These are phyloP conservation scores for Leptinotarsa rubiginosa DNA, from an alignment of 2,888 invertebrate species.

Conservation along the genomic window DNA sequence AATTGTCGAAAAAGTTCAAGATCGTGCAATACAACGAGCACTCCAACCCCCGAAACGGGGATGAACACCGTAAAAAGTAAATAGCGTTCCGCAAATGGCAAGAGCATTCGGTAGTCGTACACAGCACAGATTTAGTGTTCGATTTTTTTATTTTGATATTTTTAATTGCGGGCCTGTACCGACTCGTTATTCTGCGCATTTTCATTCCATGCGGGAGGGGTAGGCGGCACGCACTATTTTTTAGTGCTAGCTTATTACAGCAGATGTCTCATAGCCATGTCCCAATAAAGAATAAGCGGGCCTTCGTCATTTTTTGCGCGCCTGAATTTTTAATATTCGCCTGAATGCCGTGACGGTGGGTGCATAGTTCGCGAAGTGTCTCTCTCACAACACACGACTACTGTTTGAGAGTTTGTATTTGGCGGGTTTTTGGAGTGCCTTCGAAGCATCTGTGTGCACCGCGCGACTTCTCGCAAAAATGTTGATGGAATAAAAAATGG, in stretches of 20 bases:
- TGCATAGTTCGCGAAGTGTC: constrained; percentile 42
- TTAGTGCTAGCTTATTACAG: constrained; percentile 75
- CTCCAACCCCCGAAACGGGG: constrained; percentile 17
- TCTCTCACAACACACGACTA: constrained; percentile 31
- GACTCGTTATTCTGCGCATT: constrained; percentile 72
- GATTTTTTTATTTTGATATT: constrained; percentile 69
- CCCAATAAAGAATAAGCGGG: constrained; percentile 67
- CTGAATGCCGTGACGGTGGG: constrained; percentile 58
- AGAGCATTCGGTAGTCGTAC: constrained; percentile 45
- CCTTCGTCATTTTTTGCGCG: constrained; percentile 66
- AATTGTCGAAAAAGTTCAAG: constrained; percentile 5
- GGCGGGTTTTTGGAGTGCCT: constrained; percentile 57
- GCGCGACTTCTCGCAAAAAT: constrained; percentile 49
- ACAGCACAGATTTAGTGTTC: constrained; percentile 54
- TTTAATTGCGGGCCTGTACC: constrained; percentile 70
- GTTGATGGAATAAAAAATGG: constrained; percentile 51
- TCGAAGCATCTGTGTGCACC: constrained; percentile 51
- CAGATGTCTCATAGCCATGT: constrained; percentile 74
- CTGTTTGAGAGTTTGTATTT: constrained; percentile 56
- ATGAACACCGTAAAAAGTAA: constrained; percentile 28
- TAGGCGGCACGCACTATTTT: constrained; percentile 74
- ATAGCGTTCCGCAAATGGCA: constrained; percentile 39
- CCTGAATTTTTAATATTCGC: constrained; percentile 67
- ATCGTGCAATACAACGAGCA: constrained; percentile 17
- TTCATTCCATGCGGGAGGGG: constrained; percentile 67